phyloP scores from a whole-genome alignment of 2,888 invertebrate genomes.

The Metacarcinus magister region DNA sequence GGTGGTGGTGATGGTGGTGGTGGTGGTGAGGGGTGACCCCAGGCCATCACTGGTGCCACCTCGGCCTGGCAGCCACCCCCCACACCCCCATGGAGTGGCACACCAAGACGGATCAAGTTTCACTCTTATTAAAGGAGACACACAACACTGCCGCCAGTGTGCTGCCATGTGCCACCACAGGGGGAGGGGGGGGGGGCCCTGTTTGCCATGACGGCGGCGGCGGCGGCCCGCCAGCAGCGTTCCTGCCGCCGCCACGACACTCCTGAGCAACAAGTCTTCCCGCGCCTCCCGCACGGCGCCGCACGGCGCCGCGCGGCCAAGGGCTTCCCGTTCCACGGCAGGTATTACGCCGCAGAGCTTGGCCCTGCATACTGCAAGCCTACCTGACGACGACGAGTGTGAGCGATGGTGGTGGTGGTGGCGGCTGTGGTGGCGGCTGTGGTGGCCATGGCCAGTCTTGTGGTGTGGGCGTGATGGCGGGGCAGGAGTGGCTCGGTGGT shows the following conservation, averaged over 20 bases:
- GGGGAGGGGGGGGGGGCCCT: not conserved
- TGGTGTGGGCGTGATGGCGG: slow-evolving; percentile 67
- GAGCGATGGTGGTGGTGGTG: slow-evolving; percentile 50
- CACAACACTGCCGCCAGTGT: not conserved
- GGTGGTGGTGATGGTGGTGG: not conserved
- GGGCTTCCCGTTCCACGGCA: not conserved
- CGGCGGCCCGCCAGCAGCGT: not conserved
- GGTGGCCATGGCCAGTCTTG: slow-evolving; percentile 70
- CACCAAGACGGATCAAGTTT: slow-evolving; percentile 35
- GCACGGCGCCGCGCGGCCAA: not conserved
- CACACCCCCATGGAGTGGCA: not conserved
- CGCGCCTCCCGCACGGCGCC: slow-evolving; percentile 16
- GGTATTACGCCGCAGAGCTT: not conserved
- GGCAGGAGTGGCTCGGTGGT: slow-evolving; percentile 31
- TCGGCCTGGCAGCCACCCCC: not conserved
- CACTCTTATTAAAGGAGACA: slow-evolving; percentile 20
- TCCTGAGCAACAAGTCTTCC: slow-evolving; percentile 1
- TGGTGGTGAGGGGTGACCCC: not conserved
- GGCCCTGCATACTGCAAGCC: not conserved
- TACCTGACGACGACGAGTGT: not conserved
- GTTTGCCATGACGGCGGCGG: not conserved
- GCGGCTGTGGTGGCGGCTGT: slow-evolving; percentile 66
- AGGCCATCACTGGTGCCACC: not conserved
- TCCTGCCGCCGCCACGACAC: not conserved
- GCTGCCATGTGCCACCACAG: not conserved